These are phyloP conservation scores for Drosophila tanythrix DNA, from an alignment of 2,888 invertebrate genomes.

Conservation along the genomic window DNA sequence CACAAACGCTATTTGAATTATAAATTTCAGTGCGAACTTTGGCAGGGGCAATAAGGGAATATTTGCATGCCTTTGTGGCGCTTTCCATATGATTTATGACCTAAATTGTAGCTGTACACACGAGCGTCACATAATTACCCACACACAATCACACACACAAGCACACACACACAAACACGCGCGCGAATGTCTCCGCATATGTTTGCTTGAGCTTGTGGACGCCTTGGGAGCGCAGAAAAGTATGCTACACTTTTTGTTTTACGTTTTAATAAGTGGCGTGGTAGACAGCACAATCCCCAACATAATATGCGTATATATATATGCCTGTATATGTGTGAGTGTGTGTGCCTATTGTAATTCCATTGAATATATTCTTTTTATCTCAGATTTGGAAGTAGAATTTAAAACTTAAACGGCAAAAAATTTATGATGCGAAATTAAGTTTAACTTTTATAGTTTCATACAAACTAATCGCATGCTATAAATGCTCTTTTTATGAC, in stretches of 20 bases:
- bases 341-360: background rate
- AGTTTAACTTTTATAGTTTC: background rate
- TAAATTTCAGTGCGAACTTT: constrained; percentile 28
- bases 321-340: background rate
- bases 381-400: background rate
- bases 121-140: constrained; percentile 48
- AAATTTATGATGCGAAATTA: background rate
- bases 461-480: background rate
- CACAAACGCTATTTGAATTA: constrained; percentile 23
- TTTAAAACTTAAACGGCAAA: background rate
- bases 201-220: constrained; percentile 22
- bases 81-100: constrained; percentile 80
- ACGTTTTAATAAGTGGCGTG: constrained; percentile 59
- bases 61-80: constrained; percentile 74
- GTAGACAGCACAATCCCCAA: constrained; percentile 24
- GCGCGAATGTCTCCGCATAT: constrained; percentile 2
- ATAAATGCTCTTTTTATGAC: background rate
- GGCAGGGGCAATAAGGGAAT: constrained; percentile 58
- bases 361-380: background rate
- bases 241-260: constrained; percentile 70
- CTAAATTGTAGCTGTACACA: constrained; percentile 64
- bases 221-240: constrained; percentile 54
- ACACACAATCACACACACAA: constrained; percentile 24
- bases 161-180: background rate
- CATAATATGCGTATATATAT: background rate